These are phyloP conservation scores for Heliopora coerulea DNA, from an alignment of 92 coral and sea anemone genomes.

Conservation along the genomic window DNA sequence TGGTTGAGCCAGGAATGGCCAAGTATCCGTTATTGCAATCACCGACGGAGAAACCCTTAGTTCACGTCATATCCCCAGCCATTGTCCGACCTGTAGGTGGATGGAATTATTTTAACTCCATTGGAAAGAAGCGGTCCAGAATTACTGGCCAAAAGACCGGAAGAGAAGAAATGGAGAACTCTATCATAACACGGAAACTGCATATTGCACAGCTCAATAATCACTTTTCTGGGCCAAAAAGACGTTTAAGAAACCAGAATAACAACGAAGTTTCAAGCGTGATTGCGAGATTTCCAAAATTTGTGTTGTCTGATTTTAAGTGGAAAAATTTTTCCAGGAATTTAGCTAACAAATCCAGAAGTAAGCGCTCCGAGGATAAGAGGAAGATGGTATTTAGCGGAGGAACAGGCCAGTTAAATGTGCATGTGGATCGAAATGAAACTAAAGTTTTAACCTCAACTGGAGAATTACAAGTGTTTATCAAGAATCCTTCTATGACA, in stretches of 20 bases:
- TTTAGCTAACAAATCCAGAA: neutral
- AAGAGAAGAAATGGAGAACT: too few relatives aligned
- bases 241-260: neutral
- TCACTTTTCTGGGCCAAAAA: neutral
- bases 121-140: conserved; percentile 20
- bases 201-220: too few relatives aligned
- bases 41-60: conserved; percentile 76
- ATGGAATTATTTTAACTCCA: conserved; percentile 19
- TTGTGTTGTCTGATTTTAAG: too few relatives aligned
- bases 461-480: conserved; percentile 71
- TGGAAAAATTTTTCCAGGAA: neutral
- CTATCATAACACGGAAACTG: too few relatives aligned
- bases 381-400: conserved; percentile 63
- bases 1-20: conserved; percentile 94
- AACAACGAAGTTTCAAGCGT: neutral
- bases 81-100: conserved; percentile 24
- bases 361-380: neutral
- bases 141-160: neutral
- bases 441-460: conserved; percentile 77
- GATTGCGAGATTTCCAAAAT: too few relatives aligned
- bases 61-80: conserved; percentile 59
- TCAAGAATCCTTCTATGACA: conserved; percentile 49
- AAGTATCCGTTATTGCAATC: conserved; percentile 78
- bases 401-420: conserved; percentile 78
- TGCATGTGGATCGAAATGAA: conserved; percentile 73